phyloP scores from a whole-genome alignment of 2,888 invertebrate genomes.

The Scotopteryx bipunctaria region DNA sequence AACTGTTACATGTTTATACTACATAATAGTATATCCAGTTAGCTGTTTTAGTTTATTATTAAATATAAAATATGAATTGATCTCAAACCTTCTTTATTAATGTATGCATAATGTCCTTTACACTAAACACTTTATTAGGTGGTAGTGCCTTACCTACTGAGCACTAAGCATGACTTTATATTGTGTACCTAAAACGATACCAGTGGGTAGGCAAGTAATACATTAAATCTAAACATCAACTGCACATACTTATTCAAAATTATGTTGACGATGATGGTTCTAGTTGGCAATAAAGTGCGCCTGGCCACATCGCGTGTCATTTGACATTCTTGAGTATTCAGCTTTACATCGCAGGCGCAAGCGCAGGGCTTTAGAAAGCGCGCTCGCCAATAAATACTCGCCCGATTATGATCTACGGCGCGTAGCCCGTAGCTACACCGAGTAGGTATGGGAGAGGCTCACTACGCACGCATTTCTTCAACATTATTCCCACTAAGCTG shows the following conservation, averaged over 20 bases:
- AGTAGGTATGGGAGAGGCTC: slow-evolving; percentile 7
- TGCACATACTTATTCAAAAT: slow-evolving; percentile 50
- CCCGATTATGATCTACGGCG: slow-evolving; percentile 82
- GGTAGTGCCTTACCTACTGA: too few relatives aligned
- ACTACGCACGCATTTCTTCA: slow-evolving; percentile 5
- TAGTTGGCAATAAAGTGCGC: slow-evolving; percentile 52
- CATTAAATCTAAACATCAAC: slow-evolving; percentile 56
- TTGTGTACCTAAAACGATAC: too few relatives aligned
- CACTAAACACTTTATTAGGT: too few relatives aligned
- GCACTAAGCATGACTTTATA: too few relatives aligned
- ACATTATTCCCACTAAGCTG: not conserved
- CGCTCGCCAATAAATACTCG: slow-evolving; percentile 77
- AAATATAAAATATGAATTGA: too few relatives aligned
- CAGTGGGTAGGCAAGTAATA: too few relatives aligned
- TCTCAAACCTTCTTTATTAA: too few relatives aligned
- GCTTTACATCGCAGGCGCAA: slow-evolving; percentile 47
- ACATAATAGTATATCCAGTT: not conserved
- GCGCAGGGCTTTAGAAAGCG: slow-evolving; percentile 67
- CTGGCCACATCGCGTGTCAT: slow-evolving; percentile 62
- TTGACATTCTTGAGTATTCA: slow-evolving; percentile 63
- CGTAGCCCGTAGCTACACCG: slow-evolving; percentile 76
- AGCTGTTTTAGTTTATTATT: not conserved
- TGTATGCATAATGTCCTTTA: too few relatives aligned
- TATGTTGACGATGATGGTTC: slow-evolving; percentile 44
- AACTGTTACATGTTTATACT: slow-evolving; percentile 36